A percentile compares a stretch with the other conserved stretches of the same genome.
These are phyloP conservation scores for Malurus cyaneus DNA, from an alignment of 2,113 vertebrate genomes.

Conservation along the genomic window DNA sequence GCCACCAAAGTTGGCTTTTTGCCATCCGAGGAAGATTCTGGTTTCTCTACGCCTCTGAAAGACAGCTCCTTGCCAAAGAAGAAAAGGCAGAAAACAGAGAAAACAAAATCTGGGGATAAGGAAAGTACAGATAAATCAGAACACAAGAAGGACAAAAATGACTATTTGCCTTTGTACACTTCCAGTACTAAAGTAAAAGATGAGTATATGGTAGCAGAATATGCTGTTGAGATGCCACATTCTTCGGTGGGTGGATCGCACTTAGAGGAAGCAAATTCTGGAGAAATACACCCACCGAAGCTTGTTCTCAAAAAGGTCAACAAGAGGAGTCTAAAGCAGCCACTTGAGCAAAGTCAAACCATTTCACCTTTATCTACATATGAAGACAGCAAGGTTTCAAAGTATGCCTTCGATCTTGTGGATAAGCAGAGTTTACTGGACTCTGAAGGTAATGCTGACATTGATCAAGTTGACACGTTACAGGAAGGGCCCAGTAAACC, in stretches of 20 bases:
- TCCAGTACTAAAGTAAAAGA: constrained; percentile 94
- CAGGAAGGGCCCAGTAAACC: constrained; percentile 90
- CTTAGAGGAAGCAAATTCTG: constrained; percentile 81
- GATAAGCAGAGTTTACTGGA: constrained; percentile 92
- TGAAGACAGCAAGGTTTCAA: constrained; percentile 91
- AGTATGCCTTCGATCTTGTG: constrained; percentile 94
- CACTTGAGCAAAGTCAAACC: constrained; percentile 81
- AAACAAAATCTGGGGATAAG: constrained; percentile 77
- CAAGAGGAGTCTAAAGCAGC: constrained; percentile 87
- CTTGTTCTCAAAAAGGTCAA: constrained; percentile 93
- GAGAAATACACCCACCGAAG: constrained; percentile 88
- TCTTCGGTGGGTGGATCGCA: constrained; percentile 78
- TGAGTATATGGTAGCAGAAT: constrained; percentile 92
- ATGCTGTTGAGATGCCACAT: constrained; percentile 90
- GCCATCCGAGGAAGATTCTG: constrained; percentile 78
- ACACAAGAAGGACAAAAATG: constrained; percentile 83
- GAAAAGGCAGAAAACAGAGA: constrained; percentile 91
- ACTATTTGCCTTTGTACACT: constrained; percentile 87
- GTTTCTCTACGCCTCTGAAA: constrained; percentile 81
- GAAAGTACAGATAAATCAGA: constrained; percentile 81
- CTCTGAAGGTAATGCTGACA: constrained; percentile 84
- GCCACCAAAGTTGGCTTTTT: constrained; percentile 84
- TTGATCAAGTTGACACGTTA: constrained; percentile 88
- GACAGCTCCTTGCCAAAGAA: constrained; percentile 94
- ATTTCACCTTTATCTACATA: constrained; percentile 86